A percentile compares a stretch with the other conserved stretches of the same genome.
Evolutionary conservation across 2,113 vertebrate species (phyloP).

Genomic region (Oreotragus oreotragus): DNA sequence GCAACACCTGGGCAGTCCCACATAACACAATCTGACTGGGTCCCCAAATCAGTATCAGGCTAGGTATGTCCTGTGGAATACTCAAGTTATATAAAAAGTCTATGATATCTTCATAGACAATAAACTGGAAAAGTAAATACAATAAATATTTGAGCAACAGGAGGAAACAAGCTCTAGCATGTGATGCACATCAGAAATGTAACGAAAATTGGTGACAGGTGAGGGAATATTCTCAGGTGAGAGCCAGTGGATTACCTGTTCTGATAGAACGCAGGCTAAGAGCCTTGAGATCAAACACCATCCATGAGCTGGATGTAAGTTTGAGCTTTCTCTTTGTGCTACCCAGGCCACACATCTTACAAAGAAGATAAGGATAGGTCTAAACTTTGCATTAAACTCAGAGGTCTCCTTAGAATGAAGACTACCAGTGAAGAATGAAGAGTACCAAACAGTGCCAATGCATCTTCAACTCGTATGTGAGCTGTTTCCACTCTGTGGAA

Average conservation of each 20-base stretch:
- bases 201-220: too few relatives aligned
- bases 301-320: background rate
- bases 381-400: background rate
- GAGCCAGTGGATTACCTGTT: background rate
- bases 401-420: background rate
- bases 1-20: background rate
- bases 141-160: background rate
- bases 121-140: background rate
- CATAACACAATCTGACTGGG: background rate
- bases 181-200: background rate
- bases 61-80: fast-evolving
- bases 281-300: background rate
- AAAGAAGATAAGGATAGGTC: background rate
- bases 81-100: background rate
- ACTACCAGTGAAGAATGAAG: too few relatives aligned
- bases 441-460: too few relatives aligned
- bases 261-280: fast-evolving
- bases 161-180: too few relatives aligned
- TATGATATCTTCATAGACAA: background rate
- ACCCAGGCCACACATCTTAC: background rate
- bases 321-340: background rate
- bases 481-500: background rate
- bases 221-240: background rate
- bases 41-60: background rate
- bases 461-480: fast-evolving